Evolutionary conservation across 2,888 invertebrate species (phyloP).

Genomic region (Drosophila cyrtoloma): DNA sequence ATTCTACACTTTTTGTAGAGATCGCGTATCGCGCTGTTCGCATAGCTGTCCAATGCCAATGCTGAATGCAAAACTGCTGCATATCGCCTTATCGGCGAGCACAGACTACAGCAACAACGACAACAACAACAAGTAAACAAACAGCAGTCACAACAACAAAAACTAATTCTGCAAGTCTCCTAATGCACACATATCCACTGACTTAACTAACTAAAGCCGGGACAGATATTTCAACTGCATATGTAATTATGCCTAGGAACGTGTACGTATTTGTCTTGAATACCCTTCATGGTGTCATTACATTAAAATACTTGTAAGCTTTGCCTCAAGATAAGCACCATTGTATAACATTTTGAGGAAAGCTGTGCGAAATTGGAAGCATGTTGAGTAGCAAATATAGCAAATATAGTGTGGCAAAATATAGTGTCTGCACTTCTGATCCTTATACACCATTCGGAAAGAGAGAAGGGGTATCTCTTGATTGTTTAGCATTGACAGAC

Average conservation of each 20-base stretch:
- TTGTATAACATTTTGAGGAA: background rate
- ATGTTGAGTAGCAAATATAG: background rate
- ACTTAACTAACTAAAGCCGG: background rate
- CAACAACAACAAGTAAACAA: background rate
- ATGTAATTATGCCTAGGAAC: background rate
- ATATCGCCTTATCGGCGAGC: slow-evolving; percentile 59
- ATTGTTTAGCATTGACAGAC: background rate
- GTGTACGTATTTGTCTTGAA: background rate
- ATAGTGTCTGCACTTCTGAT: background rate
- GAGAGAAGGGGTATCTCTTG: background rate
- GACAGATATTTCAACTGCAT: background rate
- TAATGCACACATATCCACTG: background rate
- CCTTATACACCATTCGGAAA: background rate
- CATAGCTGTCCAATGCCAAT: slow-evolving; percentile 46
- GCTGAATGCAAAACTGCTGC: slow-evolving; percentile 49
- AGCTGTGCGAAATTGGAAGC: background rate
- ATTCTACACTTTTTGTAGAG: background rate
- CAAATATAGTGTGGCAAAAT: no score
- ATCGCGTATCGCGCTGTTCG: background rate
- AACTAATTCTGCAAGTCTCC: background rate
- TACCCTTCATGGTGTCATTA: background rate
- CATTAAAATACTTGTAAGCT: background rate
- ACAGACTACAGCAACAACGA: slow-evolving; percentile 11
- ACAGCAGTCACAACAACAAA: slow-evolving; percentile 9
- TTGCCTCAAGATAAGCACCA: background rate